Percentiles rank a stretch among this genome's conserved stretches.
These are phyloP conservation scores for Tyrophagus putrescentiae DNA, from an alignment of 1,140 invertebrate species.

Conservation along the genomic window DNA sequence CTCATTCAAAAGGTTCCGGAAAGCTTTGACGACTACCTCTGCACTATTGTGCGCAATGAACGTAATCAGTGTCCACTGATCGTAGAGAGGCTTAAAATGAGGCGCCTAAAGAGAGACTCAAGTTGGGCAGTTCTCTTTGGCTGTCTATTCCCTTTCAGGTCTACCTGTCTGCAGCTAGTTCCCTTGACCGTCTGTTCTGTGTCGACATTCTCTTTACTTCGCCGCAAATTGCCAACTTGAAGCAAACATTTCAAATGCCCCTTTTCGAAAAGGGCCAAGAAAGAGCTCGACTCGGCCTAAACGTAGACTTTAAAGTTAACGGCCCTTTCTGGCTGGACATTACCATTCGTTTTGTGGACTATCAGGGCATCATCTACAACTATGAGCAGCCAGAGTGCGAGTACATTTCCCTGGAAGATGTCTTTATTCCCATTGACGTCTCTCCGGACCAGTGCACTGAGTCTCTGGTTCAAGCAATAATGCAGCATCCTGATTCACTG, in stretches of 20 bases:
- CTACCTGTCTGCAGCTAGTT: background rate
- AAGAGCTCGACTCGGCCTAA: background rate
- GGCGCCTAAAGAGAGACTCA: background rate
- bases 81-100: background rate
- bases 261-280: background rate
- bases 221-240: background rate
- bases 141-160: slow-evolving; percentile 9
- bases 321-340: slow-evolving; percentile 9
- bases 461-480: background rate
- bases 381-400: slow-evolving; percentile 2
- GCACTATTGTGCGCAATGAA: background rate
- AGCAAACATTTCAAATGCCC: background rate
- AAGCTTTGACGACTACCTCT: slow-evolving; percentile 4
- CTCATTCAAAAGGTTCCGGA: background rate
- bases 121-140: background rate
- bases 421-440: slow-evolving; percentile 12
- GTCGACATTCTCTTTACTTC: slow-evolving; percentile 3
- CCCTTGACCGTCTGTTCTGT: slow-evolving; percentile 6
- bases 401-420: slow-evolving; percentile 10
- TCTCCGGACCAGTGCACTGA: background rate
- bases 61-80: background rate
- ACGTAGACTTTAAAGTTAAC: background rate
- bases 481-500: slow-evolving; percentile 5
- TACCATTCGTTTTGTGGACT: slow-evolving; percentile 2
- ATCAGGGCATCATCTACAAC: slow-evolving; percentile 7